Conservation (phyloP, 2,113 vertebrate species). For the Notothenia coriiceps region DNA sequence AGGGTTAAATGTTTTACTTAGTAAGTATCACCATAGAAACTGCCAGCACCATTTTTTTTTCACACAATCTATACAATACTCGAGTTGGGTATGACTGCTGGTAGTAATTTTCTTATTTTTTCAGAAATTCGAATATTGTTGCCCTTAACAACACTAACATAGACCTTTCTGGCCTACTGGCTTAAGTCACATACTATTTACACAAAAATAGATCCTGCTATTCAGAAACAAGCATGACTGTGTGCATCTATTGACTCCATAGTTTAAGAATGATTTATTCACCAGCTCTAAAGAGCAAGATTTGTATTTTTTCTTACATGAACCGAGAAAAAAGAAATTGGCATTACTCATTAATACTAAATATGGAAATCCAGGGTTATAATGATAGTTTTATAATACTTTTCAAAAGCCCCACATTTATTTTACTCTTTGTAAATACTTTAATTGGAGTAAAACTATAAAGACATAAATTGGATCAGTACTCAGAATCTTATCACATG, state of each 20-base stretch:
- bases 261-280: slow-evolving; percentile 48
- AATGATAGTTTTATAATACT: not conserved
- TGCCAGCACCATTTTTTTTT: slow-evolving; percentile 17
- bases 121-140: not conserved
- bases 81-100: slow-evolving; percentile 20
- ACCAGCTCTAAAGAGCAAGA: slow-evolving; percentile 12
- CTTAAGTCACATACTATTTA: slow-evolving; percentile 37
- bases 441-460: slow-evolving; percentile 40
- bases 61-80: slow-evolving; percentile 20
- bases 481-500: slow-evolving; percentile 76
- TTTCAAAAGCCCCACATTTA: slow-evolving; percentile 30
- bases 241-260: slow-evolving; percentile 75
- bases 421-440: slow-evolving; percentile 37
- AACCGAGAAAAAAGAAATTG: slow-evolving; percentile 34
- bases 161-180: slow-evolving; percentile 29
- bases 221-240: slow-evolving; percentile 84
- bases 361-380: not conserved
- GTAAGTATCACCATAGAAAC: slow-evolving; percentile 17
- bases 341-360: slow-evolving; percentile 7
- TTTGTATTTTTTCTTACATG: slow-evolving; percentile 35
- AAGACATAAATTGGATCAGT: slow-evolving; percentile 65
- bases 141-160: slow-evolving; percentile 37
- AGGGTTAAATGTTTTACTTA: slow-evolving; percentile 28
- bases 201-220: slow-evolving; percentile 96
- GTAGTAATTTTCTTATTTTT: slow-evolving; percentile 17